Evolutionary conservation across 2,888 invertebrate species (phyloP), one percentile per base, ranked within the genome.

Genomic region (Leucoptera coffeella): DNA sequence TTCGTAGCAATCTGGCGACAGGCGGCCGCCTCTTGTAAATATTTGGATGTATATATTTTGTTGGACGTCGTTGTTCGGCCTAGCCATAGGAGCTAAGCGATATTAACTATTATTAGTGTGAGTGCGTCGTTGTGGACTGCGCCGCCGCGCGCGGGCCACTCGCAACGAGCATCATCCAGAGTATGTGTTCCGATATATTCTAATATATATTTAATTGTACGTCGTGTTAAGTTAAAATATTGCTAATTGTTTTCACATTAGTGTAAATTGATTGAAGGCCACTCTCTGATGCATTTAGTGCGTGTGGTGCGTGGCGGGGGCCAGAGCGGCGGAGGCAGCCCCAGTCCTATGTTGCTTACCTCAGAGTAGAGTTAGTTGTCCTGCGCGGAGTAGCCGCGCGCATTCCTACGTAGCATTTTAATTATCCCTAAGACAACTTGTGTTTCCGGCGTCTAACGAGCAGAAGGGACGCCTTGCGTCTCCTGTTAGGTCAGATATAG

Each of bases 271-370:
- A 36, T 38, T 31, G 27, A 30, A 43, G 42, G 37, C 36, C 39
- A 38, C 36, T 39, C 41, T 40, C 42, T 39, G 39, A 43, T 42
- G 43, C 41, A 41, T 43, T 42, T 38, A 40, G 42, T 39, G 43
- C 45, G 41, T 42, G 35, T 34, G 37, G 39, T 32, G 43, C 36
- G 45, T 41, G 41, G 38, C 30, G n/a, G n/a, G n/a, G n/a, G n/a
- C n/a, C n/a, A n/a, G n/a, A n/a, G n/a, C n/a, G n/a, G n/a, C n/a
- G n/a, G n/a, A n/a, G n/a, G n/a, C n/a, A n/a, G n/a, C n/a, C n/a
- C n/a, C n/a, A n/a, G 59, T 67, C 65, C 65, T 65, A 60, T 58
- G 57, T 61, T 58, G 59, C 59, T 62, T 67, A 65, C 67, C 67
- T 67, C 65, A 64, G 51, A n/a, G n/a, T n/a, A n/a, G n/a, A n/a